phyloP scores from a whole-genome alignment of 2,888 invertebrate species.

The Lycophotia porphyrea region DNA sequence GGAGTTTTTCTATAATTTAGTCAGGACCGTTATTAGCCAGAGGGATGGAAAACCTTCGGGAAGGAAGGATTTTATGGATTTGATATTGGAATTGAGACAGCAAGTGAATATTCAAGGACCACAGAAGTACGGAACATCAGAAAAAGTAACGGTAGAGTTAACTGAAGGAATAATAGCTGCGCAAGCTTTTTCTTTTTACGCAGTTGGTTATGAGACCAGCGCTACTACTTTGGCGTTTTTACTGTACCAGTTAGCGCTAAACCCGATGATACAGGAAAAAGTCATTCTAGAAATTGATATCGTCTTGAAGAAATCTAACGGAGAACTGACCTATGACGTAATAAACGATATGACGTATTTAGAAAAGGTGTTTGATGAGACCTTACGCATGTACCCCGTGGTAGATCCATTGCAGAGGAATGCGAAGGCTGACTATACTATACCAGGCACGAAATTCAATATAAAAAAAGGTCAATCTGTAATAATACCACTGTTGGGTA shows the following conservation, averaged over 20 bases:
- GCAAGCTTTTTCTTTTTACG: conserved; percentile 11
- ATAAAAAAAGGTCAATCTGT: conserved; percentile 3
- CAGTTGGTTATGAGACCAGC: conserved; percentile 7
- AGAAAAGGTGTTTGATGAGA: conserved; percentile 1
- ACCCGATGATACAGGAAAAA: neutral
- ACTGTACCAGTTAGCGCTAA: conserved; percentile 5
- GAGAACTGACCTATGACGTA: conserved; percentile 7
- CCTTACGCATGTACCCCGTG: conserved; percentile 15
- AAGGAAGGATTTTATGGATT: conserved; percentile 71
- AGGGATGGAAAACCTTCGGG: conserved; percentile 60
- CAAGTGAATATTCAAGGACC: neutral
- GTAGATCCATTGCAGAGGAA: conserved; percentile 17
- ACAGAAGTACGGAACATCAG: neutral
- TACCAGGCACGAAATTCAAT: neutral
- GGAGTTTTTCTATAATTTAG: conserved; percentile 5
- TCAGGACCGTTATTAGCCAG: conserved; percentile 29
- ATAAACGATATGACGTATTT: conserved; percentile 8
- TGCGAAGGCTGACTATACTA: conserved; percentile 1
- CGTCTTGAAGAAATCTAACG: conserved; percentile 3
- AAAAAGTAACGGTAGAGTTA: neutral
- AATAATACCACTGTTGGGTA: conserved; percentile 1
- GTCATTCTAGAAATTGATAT: neutral
- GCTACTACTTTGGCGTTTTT: conserved; percentile 9
- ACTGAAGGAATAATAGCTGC: conserved; percentile 14
- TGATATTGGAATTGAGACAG: conserved; percentile 60